These are phyloP conservation scores for Coryphaenoides rupestris DNA, from an alignment of 2,113 vertebrate species.

Conservation along the genomic window DNA sequence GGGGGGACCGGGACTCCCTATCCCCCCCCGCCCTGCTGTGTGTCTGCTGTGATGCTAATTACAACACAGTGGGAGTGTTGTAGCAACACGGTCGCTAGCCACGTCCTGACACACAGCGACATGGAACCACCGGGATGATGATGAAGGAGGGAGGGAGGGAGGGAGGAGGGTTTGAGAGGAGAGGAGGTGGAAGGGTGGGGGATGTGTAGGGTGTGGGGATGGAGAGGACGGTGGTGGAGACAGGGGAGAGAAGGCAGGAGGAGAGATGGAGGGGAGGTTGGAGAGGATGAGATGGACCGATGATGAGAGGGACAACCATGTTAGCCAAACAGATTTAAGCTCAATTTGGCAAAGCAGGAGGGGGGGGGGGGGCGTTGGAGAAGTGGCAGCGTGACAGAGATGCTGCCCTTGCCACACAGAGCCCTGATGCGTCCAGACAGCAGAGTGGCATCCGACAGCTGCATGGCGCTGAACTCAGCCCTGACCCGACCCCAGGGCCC, in stretches of 20 bases:
- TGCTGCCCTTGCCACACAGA: constrained; percentile 77
- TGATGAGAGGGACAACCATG: too few relatives aligned
- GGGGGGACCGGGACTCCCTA: constrained; percentile 47
- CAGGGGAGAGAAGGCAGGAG: too few relatives aligned
- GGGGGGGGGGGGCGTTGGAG: constrained; percentile 43
- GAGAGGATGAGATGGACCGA: too few relatives aligned
- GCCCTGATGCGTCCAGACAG: constrained; percentile 72
- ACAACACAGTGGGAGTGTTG: constrained; percentile 50
- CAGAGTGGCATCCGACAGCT: constrained; percentile 55
- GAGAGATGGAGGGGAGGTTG: too few relatives aligned
- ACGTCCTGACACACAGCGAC: constrained; percentile 36
- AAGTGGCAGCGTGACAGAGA: constrained; percentile 68
- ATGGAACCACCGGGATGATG: too few relatives aligned
- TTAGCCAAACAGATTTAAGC: too few relatives aligned
- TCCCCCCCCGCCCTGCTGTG: constrained; percentile 54
- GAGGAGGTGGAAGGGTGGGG: background rate
- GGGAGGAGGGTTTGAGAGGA: too few relatives aligned
- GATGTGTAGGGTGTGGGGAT: too few relatives aligned
- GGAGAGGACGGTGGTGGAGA: too few relatives aligned
- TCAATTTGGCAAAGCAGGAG: too few relatives aligned
- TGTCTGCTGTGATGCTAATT: constrained; percentile 67
- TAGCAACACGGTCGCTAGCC: constrained; percentile 48
- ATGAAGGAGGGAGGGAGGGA: too few relatives aligned
- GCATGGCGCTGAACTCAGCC: constrained; percentile 65
- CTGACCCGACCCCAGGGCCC: too few relatives aligned